Evolutionary conservation across 2,113 vertebrate genomes (phyloP).

Genomic region (Gracilinanus agilis): DNA sequence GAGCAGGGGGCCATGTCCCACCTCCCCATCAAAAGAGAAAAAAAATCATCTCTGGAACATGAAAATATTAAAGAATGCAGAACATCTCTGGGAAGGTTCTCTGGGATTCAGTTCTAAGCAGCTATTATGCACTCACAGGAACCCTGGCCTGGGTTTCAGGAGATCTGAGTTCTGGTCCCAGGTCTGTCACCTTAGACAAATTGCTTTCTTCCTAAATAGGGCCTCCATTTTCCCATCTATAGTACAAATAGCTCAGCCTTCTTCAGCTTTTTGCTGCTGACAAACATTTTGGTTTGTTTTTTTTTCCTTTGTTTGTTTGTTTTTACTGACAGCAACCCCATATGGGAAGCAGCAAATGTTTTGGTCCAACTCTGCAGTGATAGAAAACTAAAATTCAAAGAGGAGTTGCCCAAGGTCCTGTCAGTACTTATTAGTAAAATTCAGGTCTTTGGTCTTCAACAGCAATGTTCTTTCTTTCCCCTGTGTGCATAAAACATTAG

Average conservation of each 20-base stretch:
- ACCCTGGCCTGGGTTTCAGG: background rate
- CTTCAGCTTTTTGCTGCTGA: background rate
- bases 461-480: background rate
- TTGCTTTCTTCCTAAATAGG: background rate
- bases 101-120: background rate
- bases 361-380: background rate
- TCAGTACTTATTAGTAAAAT: background rate
- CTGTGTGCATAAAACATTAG: background rate
- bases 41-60: background rate
- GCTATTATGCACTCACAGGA: background rate
- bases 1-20: background rate
- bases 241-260: background rate
- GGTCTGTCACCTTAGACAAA: background rate
- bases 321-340: background rate
- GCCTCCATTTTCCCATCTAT: background rate
- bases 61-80: background rate
- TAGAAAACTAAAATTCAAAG: background rate
- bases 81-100: background rate
- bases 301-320: background rate
- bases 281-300: background rate
- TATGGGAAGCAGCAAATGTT: background rate
- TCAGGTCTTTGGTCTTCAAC: background rate
- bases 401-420: background rate
- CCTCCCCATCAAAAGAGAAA: background rate
- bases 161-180: background rate